Evolutionary conservation across 1,140 invertebrate species (phyloP).

Genomic region (Cecropterus lyciades): DNA sequence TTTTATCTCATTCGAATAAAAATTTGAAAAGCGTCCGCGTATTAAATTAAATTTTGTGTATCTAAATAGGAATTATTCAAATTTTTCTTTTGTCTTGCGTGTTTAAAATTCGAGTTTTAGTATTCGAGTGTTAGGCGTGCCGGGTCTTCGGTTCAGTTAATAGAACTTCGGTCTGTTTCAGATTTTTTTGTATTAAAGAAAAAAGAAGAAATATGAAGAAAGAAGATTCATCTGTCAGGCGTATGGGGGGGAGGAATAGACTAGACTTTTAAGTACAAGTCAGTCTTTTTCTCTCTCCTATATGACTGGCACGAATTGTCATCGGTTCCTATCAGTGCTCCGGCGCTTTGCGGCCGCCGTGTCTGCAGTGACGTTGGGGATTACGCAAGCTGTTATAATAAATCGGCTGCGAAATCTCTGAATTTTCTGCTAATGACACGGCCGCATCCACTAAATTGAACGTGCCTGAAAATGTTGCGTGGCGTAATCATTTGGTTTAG

Average conservation of each 20-base stretch:
- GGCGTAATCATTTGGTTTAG: constrained; percentile 66
- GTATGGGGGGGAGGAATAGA: constrained; percentile 77
- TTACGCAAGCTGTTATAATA: constrained; percentile 72
- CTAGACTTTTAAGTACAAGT: constrained; percentile 68
- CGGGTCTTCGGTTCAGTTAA: constrained; percentile 38
- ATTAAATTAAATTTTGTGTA: constrained; percentile 38
- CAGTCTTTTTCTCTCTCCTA: constrained; percentile 84
- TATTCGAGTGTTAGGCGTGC: constrained; percentile 34
- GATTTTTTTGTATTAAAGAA: constrained; percentile 49
- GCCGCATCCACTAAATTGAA: constrained; percentile 32
- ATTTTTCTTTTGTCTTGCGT: constrained; percentile 50
- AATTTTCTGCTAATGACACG: constrained; percentile 76
- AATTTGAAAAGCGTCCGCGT: constrained; percentile 32
- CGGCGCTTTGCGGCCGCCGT: constrained; percentile 37
- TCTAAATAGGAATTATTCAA: constrained; percentile 19
- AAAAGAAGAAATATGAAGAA: constrained; percentile 50
- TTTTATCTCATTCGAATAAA: constrained; percentile 46
- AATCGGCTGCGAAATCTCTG: constrained; percentile 78
- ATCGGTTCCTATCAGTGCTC: constrained; percentile 13
- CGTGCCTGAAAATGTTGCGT: constrained; percentile 49
- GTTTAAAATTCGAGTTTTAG: constrained; percentile 37
- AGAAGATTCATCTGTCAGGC: constrained; percentile 65
- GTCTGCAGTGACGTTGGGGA: constrained; percentile 78
- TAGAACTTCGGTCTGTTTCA: constrained; percentile 39
- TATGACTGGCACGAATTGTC: constrained; percentile 67